Evolutionary conservation across 2,113 vertebrate genomes (phyloP), one percentile per base, ranked within the genome.

Genomic region (Morone saxatilis): DNA sequence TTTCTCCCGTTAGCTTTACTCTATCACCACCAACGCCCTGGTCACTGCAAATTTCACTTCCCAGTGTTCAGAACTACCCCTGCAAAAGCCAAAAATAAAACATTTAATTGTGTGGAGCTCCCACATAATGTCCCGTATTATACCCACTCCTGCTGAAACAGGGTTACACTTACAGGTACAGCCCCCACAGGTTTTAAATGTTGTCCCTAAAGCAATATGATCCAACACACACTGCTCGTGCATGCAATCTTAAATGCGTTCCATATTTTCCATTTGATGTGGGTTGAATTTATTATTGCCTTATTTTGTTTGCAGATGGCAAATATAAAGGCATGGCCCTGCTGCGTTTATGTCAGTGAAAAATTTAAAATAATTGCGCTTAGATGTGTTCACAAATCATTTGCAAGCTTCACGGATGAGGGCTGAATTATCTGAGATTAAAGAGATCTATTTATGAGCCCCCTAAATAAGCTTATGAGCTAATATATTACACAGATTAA

Each of bases 401-500:
- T 61, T 62, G 4, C 41, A 47, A 78, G 69, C 67, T 70, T 72
- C 65, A 61, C 20, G 4, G 38, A 71, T 61, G 51, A 60, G 7
- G 31, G 67, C 9, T 76, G 68, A 53, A 67, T 67, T 62, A 50
- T 25, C 10, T 47, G 16, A 79, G 74, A 88, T 88, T 82, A 84
- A 67, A 86, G 43, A 65, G 25, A 66, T 76, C 56, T 65, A 86
- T 85, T 84, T 74, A 79, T 65, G 68, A 87, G 71, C 63, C 25
- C 67, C 51, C 60, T 61, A 65, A 81, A 82, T 73, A 72, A 72
- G 31, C 36, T 57, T 22, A 54, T 61, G 45, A 84, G 60, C 68
- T 67, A 51, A 57, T 86, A 70, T 73, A 73, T 88, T 76, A 73
- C 81, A 82, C 71, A 80, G 61, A 87, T 88, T 89, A 43, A 76